These are phyloP conservation scores for Sceliomorpha sp. DNA, from an alignment of 2,888 invertebrate genomes.

Conservation along the genomic window DNA sequence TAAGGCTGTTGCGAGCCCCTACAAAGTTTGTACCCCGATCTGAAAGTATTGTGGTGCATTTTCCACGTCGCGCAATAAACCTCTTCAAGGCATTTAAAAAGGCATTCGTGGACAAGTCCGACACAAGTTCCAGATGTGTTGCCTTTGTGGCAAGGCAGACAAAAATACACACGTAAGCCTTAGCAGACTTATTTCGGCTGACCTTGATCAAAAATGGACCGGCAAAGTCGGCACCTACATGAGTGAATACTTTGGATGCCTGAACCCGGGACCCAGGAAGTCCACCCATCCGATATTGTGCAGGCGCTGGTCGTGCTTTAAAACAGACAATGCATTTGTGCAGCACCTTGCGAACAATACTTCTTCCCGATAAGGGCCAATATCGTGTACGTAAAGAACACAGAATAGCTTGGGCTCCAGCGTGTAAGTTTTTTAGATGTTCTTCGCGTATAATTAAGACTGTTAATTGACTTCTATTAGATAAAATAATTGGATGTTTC, in stretches of 20 bases:
- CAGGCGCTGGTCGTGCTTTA: slow-evolving; percentile 20
- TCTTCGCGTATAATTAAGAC: slow-evolving; percentile 4
- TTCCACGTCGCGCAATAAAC: slow-evolving; percentile 55
- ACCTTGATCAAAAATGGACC: slow-evolving; percentile 14
- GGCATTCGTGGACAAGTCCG: slow-evolving; percentile 42
- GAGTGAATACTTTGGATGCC: slow-evolving; percentile 50
- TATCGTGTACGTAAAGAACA: slow-evolving; percentile 18
- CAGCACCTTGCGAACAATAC: slow-evolving; percentile 27
- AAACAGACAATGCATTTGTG: slow-evolving; percentile 43
- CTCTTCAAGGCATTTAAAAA: slow-evolving; percentile 43
- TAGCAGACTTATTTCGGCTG: slow-evolving; percentile 19
- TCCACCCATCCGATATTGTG: slow-evolving; percentile 32
- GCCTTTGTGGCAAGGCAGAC: slow-evolving; percentile 12
- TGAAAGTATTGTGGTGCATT: slow-evolving; percentile 32
- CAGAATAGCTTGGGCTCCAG: slow-evolving; percentile 2
- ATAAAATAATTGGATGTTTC: slow-evolving; percentile 19
- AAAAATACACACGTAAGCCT: slow-evolving; percentile 16
- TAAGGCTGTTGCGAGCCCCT: slow-evolving; percentile 29
- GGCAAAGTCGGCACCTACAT: slow-evolving; percentile 39
- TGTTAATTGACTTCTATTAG: slow-evolving; percentile 14
- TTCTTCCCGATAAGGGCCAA: slow-evolving; percentile 37
- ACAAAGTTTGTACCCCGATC: slow-evolving; percentile 60
- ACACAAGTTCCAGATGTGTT: slow-evolving; percentile 31
- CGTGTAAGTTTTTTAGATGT: slow-evolving; percentile 13
- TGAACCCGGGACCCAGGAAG: slow-evolving; percentile 51